Conservation (phyloP, 2,797 vertebrate genomes). For the Pipistrellus pipistrellus region DNA sequence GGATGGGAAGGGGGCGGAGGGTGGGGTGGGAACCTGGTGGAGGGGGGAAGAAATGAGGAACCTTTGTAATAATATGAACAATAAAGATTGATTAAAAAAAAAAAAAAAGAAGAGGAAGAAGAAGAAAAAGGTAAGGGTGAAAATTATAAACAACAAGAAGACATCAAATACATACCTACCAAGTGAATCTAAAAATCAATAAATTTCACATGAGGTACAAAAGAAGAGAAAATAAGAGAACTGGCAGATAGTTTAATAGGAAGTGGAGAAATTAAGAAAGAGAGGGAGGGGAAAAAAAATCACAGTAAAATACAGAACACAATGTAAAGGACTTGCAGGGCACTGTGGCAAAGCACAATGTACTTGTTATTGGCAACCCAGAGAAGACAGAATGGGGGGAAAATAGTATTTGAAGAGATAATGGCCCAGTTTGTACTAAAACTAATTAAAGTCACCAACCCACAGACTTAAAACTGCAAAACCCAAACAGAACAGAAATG, state of each 20-base stretch:
- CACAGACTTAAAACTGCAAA: background rate
- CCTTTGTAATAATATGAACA: too few relatives aligned
- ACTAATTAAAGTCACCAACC: constrained; percentile 32
- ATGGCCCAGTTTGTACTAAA: background rate
- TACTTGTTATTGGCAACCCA: background rate
- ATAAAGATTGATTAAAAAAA: too few relatives aligned
- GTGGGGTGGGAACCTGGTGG: too few relatives aligned
- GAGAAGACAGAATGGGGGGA: background rate
- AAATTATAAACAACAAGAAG: too few relatives aligned
- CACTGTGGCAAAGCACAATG: background rate
- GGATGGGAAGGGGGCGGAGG: too few relatives aligned
- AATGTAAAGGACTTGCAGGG: background rate
- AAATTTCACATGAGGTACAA: background rate
- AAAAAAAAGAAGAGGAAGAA: too few relatives aligned
- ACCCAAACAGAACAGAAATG: background rate
- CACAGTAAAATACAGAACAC: background rate
- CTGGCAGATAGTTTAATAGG: background rate
- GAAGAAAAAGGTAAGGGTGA: too few relatives aligned
- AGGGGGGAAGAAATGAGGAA: too few relatives aligned
- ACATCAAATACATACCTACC: too few relatives aligned
- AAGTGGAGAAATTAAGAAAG: background rate
- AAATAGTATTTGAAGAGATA: background rate
- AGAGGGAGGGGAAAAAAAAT: background rate
- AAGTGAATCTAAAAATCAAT: background rate
- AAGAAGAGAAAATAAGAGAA: background rate